Evolutionary conservation across 1,140 invertebrate genomes (phyloP).

Genomic region (Ladona fulva): DNA sequence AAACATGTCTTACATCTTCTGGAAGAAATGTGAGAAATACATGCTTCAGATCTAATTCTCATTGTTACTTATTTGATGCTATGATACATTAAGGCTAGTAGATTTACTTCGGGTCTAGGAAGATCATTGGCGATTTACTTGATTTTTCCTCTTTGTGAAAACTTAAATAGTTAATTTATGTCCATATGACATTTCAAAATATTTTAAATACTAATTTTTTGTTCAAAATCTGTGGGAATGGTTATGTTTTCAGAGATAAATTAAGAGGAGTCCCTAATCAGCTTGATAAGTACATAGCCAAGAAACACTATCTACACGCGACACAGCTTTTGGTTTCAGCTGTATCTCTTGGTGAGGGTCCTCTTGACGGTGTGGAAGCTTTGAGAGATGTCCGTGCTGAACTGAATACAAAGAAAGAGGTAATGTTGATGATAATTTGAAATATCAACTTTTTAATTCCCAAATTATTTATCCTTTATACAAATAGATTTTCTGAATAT

Average conservation of each 20-base stretch:
- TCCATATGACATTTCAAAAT: too few species aligned
- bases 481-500: too few species aligned
- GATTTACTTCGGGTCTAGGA: too few species aligned
- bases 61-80: too few species aligned
- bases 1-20: constrained; percentile 79
- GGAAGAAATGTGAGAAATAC: constrained; percentile 68
- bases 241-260: constrained; percentile 52
- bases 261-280: constrained; percentile 68
- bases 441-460: not conserved
- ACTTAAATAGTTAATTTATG: too few species aligned
- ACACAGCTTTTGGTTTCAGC: constrained; percentile 68
- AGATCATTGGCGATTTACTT: too few species aligned
- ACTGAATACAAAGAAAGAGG: constrained; percentile 59
- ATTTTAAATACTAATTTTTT: constrained; percentile 21
- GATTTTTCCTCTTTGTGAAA: too few species aligned
- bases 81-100: too few species aligned
- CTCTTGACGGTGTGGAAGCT: constrained; percentile 68
- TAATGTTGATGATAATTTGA: constrained; percentile 26
- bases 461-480: too few species aligned
- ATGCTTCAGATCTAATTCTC: too few species aligned
- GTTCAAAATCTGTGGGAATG: constrained; percentile 15
- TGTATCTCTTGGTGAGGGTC: constrained; percentile 55
- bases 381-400: constrained; percentile 66
- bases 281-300: constrained; percentile 55
- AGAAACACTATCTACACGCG: constrained; percentile 79